Conservation (phyloP, 1,140 invertebrate species). For the Bilobella aurantiaca region DNA sequence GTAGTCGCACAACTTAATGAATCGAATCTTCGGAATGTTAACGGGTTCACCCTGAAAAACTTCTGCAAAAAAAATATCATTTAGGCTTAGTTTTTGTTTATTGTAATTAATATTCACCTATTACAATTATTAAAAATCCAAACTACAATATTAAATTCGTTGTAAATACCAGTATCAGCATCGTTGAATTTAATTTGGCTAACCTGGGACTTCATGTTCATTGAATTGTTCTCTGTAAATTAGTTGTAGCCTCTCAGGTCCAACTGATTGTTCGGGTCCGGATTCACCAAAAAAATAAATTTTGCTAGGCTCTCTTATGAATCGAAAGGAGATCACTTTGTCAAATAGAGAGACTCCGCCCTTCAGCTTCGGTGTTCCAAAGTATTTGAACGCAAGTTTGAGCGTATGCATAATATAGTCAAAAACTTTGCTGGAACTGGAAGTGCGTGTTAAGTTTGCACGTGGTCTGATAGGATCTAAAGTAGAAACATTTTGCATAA, state of each 20-base stretch:
- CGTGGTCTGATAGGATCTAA: conserved; percentile 45
- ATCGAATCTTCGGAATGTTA: background rate
- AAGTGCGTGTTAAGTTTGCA: conserved; percentile 43
- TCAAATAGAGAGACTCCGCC: background rate
- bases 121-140: no score
- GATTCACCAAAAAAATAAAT: background rate
- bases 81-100: no score
- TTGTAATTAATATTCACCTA: no score
- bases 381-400: conserved; percentile 42
- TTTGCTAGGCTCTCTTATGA: background rate
- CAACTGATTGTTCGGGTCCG: no score
- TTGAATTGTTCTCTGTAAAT: no score
- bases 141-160: no score
- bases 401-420: conserved; percentile 44
- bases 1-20: conserved; percentile 4
- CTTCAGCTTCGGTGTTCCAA: conserved; percentile 39
- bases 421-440: conserved; percentile 41
- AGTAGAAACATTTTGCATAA: conserved; percentile 29
- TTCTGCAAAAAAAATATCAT: no score
- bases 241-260: no score
- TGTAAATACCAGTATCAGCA: no score
- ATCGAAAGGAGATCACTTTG: background rate
- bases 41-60: no score
- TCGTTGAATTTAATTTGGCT: no score
- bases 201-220: no score